phyloP scores from a whole-genome alignment of 1,140 invertebrate species.

The Caenorhabditis inopinata region DNA sequence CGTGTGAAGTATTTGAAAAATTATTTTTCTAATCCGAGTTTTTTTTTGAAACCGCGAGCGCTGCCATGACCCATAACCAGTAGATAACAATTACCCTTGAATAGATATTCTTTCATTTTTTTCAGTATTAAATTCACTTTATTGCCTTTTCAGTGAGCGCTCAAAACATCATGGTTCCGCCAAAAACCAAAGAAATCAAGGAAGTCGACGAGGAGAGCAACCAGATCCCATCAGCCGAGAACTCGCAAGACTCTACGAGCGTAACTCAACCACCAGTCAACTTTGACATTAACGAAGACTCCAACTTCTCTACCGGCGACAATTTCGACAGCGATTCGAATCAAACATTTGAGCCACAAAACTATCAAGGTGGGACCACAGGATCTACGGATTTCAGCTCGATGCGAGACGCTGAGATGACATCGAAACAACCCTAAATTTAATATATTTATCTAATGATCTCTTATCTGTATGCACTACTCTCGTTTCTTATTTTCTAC shows the following conservation, averaged over 20 bases:
- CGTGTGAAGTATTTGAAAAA: no score
- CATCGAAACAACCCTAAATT: background rate
- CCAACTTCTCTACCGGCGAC: conserved; percentile 20
- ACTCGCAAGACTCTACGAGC: conserved; percentile 36
- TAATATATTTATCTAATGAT: background rate
- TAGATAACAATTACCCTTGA: no score
- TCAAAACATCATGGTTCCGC: conserved; percentile 24
- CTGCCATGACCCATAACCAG: no score
- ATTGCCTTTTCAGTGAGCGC: conserved; percentile 16
- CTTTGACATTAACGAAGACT: conserved; percentile 40
- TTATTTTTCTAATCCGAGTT: no score
- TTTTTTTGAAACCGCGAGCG: no score
- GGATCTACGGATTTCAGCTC: conserved; percentile 42
- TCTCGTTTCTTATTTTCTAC: background rate
- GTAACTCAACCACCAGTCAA: background rate
- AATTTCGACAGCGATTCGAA: conserved; percentile 38
- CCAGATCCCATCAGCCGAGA: conserved; percentile 34
- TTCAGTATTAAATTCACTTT: background rate
- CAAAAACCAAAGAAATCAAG: background rate
- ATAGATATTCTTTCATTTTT: no score
- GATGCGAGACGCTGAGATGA: conserved; percentile 28
- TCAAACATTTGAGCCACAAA: conserved; percentile 39
- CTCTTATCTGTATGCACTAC: background rate
- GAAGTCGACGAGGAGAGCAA: conserved; percentile 38
- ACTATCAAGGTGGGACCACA: background rate